A percentile compares a stretch with the other conserved stretches of the same genome.
Conservation (phyloP, 2,797 vertebrate species). For the Philypnodon macrostomus region DNA sequence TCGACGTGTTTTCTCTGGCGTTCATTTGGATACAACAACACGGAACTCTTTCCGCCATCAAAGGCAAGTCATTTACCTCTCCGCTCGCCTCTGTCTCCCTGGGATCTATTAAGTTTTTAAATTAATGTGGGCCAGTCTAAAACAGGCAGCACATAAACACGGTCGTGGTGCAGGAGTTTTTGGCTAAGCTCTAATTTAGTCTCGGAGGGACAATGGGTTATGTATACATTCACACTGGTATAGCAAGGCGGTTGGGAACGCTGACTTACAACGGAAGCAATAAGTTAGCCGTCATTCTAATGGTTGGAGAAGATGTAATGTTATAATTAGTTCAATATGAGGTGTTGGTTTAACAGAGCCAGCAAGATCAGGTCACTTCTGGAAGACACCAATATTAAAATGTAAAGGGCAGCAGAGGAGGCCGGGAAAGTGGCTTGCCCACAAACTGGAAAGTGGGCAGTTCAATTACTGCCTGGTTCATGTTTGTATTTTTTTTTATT, state of each 20-base stretch:
- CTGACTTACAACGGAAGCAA: background rate
- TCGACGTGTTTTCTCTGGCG: constrained; percentile 6
- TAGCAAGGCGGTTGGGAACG: constrained; percentile 1
- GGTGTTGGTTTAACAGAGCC: background rate
- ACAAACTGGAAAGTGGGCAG: too few species aligned
- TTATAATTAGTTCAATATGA: background rate
- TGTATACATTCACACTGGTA: constrained; percentile 9
- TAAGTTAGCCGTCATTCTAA: constrained; percentile 6
- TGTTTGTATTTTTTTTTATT: too few species aligned
- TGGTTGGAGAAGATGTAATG: constrained; percentile 5
- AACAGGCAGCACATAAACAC: constrained; percentile 10
- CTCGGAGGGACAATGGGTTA: background rate
- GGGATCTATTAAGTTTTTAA: constrained; percentile 35
- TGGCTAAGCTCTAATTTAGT: constrained; percentile 13
- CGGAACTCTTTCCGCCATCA: constrained; percentile 5
- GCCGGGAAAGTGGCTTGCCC: too few species aligned
- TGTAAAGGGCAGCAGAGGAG: too few species aligned
- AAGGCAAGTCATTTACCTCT: constrained; percentile 26
- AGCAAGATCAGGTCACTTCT: too few species aligned
- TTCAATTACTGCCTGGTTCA: too few species aligned
- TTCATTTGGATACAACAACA: constrained; percentile 6
- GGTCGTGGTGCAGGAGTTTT: background rate
- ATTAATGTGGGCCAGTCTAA: constrained; percentile 11
- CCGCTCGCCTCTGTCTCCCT: constrained; percentile 25
- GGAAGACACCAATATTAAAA: too few species aligned